Percentiles rank a stretch among this genome's conserved stretches.
Conservation (phyloP, 1,140 invertebrate species). For the Paracyclopina nana region DNA sequence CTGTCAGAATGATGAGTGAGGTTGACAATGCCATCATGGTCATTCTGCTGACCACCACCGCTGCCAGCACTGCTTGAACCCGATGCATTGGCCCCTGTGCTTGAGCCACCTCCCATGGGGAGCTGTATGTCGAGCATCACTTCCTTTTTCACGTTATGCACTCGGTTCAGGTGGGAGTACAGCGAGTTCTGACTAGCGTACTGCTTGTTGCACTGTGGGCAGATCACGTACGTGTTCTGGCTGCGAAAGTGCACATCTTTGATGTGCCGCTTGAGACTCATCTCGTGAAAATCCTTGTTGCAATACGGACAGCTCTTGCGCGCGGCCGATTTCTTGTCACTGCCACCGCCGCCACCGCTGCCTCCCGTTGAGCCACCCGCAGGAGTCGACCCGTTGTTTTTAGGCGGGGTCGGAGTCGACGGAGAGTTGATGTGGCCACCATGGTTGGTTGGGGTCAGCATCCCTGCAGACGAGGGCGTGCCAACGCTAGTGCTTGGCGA, state of each 20-base stretch:
- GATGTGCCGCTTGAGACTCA: slow-evolving; percentile 16
- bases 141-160: slow-evolving; percentile 16
- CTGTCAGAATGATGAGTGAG: slow-evolving; percentile 13
- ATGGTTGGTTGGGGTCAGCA: neutral
- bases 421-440: too few relatives aligned
- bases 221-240: slow-evolving; percentile 16
- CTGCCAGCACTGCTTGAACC: neutral
- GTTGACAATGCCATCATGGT: slow-evolving; percentile 8
- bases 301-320: slow-evolving; percentile 14
- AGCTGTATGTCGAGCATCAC: slow-evolving; percentile 4
- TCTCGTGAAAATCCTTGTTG: slow-evolving; percentile 16
- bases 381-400: too few relatives aligned
- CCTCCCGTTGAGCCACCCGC: too few relatives aligned
- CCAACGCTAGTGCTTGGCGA: neutral
- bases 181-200: slow-evolving; percentile 16
- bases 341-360: neutral
- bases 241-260: slow-evolving; percentile 15
- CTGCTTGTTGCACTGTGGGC: slow-evolving; percentile 17
- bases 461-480: neutral
- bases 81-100: neutral
- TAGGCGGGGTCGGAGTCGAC: slow-evolving; percentile 2
- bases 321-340: slow-evolving; percentile 3
- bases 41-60: neutral
- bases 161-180: slow-evolving; percentile 14
- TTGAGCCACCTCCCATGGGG: neutral